Base-by-base conservation (phyloP, 2,113 vertebrate species). In the Oreochromis aureus region DNA sequence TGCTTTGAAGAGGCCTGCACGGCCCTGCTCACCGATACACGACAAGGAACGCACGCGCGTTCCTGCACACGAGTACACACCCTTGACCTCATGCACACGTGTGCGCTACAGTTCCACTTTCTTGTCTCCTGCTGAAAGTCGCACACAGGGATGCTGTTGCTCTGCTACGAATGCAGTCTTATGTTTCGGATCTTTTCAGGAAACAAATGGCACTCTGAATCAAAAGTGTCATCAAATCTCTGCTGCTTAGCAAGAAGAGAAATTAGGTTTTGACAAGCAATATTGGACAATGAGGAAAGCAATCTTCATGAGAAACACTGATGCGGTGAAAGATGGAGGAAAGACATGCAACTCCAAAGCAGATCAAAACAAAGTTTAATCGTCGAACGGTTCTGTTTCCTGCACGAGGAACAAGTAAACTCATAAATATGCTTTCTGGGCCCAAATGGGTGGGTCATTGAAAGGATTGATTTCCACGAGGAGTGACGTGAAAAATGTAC, bases 401-500 rank as follows among this genome's bases (percentile, higher is more conserved):
- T 69, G 55, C 44, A 12, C 16, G 32, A 84, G 46, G 24, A 71
- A 63, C 81, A 79, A 81, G 34, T 44, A 73, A 86, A 48, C 80
- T 82, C 82, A 80, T 53, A 82, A 86, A 87, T 73, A 76, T 44
- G 32, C 69, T 59, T 82, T 80, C 55, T 39, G 19, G 56, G 82
- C 63, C 66, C 66, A 4, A 85, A 83, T 15, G 54, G 89, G 81
- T 91, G 91, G 91, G 91, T 94, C 91, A 89, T 15, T 1, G 80
- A 61, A 1, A 18, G 79, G 88, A 94, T 69, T 93, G 91, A 94
- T 92, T 82, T 94, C 90, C 88, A 94, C 66, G 6, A 94, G 93
- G 83, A 85, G 83, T 91, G 94, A 96, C 84, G 16, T 90, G 86
- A 91, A 91, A 95, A 93, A 95, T 89, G 89, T 76, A 73, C 59